phyloP scores from a whole-genome alignment of 53 echinoderm and acorn worm genomes.

The Hippasteria phrygiana region DNA sequence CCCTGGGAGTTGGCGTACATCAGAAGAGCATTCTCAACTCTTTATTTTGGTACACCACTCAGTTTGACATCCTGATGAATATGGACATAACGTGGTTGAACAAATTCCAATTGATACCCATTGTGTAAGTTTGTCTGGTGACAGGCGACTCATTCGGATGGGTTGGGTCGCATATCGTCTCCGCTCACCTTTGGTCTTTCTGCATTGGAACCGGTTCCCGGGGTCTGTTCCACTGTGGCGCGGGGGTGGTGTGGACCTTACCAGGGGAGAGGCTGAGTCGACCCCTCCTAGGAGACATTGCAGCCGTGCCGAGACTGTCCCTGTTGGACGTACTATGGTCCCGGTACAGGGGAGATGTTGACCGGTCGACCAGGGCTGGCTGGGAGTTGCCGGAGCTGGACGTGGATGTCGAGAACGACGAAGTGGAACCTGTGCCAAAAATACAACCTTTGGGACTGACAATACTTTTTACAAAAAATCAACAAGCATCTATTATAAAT shows the following conservation, averaged over 20 bases:
- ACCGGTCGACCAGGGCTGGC: conserved; percentile 15
- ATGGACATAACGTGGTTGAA: too few relatives aligned
- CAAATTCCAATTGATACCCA: too few relatives aligned
- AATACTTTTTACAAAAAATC: too few relatives aligned
- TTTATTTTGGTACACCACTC: too few relatives aligned
- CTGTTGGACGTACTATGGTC: conserved; percentile 13
- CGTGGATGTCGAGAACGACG: conserved; percentile 33
- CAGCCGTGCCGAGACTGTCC: background rate
- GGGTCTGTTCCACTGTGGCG: background rate
- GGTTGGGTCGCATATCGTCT: background rate
- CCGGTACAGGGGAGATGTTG: conserved; percentile 47
- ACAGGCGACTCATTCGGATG: too few relatives aligned
- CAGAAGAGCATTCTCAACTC: too few relatives aligned
- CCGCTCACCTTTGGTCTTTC: background rate
- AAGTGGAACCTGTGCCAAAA: conserved; percentile 47
- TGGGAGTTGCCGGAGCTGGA: conserved; percentile 45
- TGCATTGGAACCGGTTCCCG: background rate
- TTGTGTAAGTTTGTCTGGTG: too few relatives aligned
- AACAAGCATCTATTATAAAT: too few relatives aligned
- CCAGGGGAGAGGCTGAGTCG: conserved; percentile 35
- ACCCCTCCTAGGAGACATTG: background rate
- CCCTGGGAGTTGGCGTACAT: too few relatives aligned
- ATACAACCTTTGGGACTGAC: background rate
- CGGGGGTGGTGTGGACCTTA: conserved; percentile 36
- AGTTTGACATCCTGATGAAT: too few relatives aligned